These are phyloP conservation scores for Sinocyclocheilus anophthalmus DNA, from an alignment of 2,113 vertebrate species.

Conservation along the genomic window DNA sequence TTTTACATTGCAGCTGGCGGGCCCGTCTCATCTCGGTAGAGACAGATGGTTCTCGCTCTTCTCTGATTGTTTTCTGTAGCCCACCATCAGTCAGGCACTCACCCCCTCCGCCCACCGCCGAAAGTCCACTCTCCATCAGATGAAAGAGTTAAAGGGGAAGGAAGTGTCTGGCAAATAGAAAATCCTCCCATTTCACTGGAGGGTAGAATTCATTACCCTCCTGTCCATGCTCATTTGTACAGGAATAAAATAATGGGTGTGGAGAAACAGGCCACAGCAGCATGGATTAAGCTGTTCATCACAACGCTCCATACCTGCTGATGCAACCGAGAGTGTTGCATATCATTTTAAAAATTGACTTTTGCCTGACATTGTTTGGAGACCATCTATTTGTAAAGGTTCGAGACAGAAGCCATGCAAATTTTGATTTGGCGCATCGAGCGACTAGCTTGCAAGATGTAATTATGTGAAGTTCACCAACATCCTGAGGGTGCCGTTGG, in stretches of 20 bases:
- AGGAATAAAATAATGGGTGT: constrained; percentile 56
- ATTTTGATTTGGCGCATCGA: background rate
- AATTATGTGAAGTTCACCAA: constrained; percentile 62
- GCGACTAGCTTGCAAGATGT: background rate
- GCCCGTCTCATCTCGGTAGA: constrained; percentile 57
- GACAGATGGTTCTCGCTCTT: constrained; percentile 63
- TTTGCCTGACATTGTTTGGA: constrained; percentile 9
- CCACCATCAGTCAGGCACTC: constrained; percentile 60
- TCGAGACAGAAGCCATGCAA: background rate
- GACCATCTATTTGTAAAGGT: constrained; percentile 2
- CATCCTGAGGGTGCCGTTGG: constrained; percentile 55
- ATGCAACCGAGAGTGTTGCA: constrained; percentile 32
- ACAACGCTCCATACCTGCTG: constrained; percentile 3
- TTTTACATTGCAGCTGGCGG: constrained; percentile 61
- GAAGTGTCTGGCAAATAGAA: constrained; percentile 61
- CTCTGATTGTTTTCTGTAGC: constrained; percentile 62
- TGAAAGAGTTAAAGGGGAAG: constrained; percentile 57
- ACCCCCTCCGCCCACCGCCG: background rate
- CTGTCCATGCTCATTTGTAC: constrained; percentile 58
- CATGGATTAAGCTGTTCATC: constrained; percentile 44
- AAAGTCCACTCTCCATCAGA: constrained; percentile 52
- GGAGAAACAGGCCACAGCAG: constrained; percentile 38
- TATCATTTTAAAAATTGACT: constrained; percentile 20
- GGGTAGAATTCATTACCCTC: constrained; percentile 57
- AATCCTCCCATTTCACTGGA: constrained; percentile 55